phyloP scores from a whole-genome alignment of 2,888 invertebrate species.

The Cryptocephalus primarius region DNA sequence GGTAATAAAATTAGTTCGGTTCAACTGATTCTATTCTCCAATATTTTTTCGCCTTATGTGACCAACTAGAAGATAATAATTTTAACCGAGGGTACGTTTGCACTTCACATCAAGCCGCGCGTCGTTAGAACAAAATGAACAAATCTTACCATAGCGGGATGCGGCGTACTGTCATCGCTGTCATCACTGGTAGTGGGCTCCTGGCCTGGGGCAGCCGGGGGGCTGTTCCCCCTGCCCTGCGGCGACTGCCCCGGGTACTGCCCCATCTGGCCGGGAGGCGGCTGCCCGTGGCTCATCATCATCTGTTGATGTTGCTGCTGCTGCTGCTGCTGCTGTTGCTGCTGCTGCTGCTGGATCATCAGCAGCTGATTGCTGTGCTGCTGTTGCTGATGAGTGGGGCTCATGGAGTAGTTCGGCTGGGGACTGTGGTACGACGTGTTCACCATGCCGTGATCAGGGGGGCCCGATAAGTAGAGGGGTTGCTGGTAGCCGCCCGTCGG shows the following conservation, averaged over 20 bases:
- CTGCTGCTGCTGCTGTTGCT: slow-evolving; percentile 32
- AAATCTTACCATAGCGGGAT: slow-evolving; percentile 46
- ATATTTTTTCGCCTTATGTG: too few species aligned
- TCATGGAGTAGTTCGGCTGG: slow-evolving; percentile 31
- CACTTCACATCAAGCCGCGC: too few species aligned
- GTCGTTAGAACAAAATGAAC: too few species aligned
- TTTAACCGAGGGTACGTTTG: too few species aligned
- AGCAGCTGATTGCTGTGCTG: slow-evolving; percentile 31
- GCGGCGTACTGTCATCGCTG: slow-evolving; percentile 73
- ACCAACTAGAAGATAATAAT: too few species aligned
- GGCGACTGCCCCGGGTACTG: slow-evolving; percentile 44
- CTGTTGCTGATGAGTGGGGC: slow-evolving; percentile 23
- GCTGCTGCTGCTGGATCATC: slow-evolving; percentile 33
- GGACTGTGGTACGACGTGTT: slow-evolving; percentile 35
- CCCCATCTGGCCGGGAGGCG: slow-evolving; percentile 36
- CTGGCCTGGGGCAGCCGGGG: slow-evolving; percentile 41
- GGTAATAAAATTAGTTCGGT: too few species aligned
- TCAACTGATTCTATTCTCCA: too few species aligned
- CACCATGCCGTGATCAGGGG: slow-evolving; percentile 34
- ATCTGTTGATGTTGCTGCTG: slow-evolving; percentile 36
- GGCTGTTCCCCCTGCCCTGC: slow-evolving; percentile 51
- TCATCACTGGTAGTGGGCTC: slow-evolving; percentile 74
- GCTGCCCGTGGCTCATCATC: slow-evolving; percentile 36
- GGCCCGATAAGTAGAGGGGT: slow-evolving; percentile 51
- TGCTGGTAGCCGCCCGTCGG: slow-evolving; percentile 51